Evolutionary conservation across 2,113 vertebrate genomes (phyloP), one percentile per base, ranked within the genome.

Genomic region (Carassius auratus): DNA sequence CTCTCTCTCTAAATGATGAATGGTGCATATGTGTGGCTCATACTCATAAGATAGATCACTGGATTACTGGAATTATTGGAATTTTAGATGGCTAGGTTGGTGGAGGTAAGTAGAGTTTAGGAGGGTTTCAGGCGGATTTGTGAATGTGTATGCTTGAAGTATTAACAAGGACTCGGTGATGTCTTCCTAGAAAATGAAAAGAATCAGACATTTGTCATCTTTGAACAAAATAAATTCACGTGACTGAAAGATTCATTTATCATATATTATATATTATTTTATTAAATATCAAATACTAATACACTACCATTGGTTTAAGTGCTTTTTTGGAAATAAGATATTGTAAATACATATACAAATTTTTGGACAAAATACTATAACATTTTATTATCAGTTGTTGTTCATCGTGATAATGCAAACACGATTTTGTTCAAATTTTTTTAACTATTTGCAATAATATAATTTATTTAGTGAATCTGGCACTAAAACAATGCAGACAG

Each of bases 21-120:
- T 59, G 81, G 61, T 38, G 57, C 75, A 87, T 61, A 77, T 77
- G 75, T 84, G n/a, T 69, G 76, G 42, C 19, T 76, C 8, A 59
- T 5, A 9, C 45, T 23, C 30, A 80, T 26, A 21, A 66, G 1
- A 69, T 48, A 45, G n/a, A 36, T 48, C 30, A 17, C 7, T 55
- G 71, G 69, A 86, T 81, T 85, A 85, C 50, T 85, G 61, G 82
- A 45, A 30, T 61, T 84, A 64, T 26, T 52, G 55, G 15, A 66
- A 69, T 78, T 57, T 26, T 36, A 78, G 75, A 78, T 61, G 62
- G 84, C 76, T 36, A 23, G 84, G 64, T 52, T 57, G 36, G 38
- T 36, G 26, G 84, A 81, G 61, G 84, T 81, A 75, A 81, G 57
- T 48, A 42, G 36, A 50, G 74, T 48, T 77, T 50, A 64, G 42